Evolutionary conservation across 2,888 invertebrate genomes (phyloP).

Genomic region (Lacanobia wlatinum): DNA sequence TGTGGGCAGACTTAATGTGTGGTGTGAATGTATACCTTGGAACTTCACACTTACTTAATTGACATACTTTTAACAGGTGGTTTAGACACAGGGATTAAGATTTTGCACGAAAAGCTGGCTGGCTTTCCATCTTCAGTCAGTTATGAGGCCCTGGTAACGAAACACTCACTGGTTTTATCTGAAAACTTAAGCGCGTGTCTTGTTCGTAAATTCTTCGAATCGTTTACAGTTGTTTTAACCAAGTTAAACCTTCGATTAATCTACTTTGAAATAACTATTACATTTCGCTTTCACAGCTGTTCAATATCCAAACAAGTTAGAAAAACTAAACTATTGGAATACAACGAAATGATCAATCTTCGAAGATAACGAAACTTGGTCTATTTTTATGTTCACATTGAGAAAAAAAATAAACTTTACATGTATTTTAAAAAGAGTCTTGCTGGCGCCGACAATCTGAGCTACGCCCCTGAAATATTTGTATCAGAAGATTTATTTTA

Average conservation of each 20-base stretch:
- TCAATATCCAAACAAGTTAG: neutral
- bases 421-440: slow-evolving; percentile 18
- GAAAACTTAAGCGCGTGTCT: neutral
- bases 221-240: neutral
- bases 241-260: neutral
- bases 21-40: neutral
- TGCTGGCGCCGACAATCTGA: slow-evolving; percentile 87
- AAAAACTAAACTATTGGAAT: slow-evolving; percentile 1
- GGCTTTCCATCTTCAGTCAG: no score
- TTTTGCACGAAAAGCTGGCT: neutral
- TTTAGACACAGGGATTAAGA: neutral
- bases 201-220: neutral
- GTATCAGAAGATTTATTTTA: slow-evolving; percentile 35
- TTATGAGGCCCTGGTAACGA: neutral
- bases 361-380: neutral
- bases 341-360: neutral
- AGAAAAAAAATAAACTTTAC: slow-evolving; percentile 6
- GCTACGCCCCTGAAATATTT: slow-evolving; percentile 31
- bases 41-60: slow-evolving; percentile 1
- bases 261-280: neutral
- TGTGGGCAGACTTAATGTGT: neutral
- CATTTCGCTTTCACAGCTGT: slow-evolving; percentile 12
- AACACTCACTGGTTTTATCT: neutral
- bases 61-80: neutral
- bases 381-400: slow-evolving; percentile 6